phyloP scores from a whole-genome alignment of 2,113 vertebrate species.

The Trogon surrucura region DNA sequence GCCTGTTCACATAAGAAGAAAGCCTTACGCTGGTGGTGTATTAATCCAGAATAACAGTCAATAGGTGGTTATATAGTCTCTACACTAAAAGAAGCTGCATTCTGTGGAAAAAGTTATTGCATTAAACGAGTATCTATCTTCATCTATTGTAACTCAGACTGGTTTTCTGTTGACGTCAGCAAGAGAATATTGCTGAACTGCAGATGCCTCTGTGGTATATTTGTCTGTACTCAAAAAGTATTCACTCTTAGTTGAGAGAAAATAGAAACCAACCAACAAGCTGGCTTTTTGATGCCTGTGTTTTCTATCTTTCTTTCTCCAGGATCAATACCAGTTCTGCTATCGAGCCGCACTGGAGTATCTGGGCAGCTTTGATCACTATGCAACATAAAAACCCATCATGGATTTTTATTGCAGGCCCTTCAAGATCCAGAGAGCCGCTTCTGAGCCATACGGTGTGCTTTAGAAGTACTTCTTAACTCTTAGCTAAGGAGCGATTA shows the following conservation, averaged over 20 bases:
- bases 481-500: conserved; percentile 96
- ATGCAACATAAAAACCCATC: conserved; percentile 97
- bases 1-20: not conserved
- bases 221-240: not conserved
- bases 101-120: not conserved
- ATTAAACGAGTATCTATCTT: not conserved
- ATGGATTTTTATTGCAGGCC: conserved; percentile 89
- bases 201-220: not conserved
- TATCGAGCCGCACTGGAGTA: conserved; percentile 98
- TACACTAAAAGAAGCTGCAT: not conserved
- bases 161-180: not conserved
- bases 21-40: not conserved
- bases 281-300: conserved; percentile 15
- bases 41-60: not conserved
- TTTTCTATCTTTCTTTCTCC: conserved; percentile 50
- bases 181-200: conserved; percentile 1
- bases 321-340: conserved; percentile 99
- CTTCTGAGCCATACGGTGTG: conserved; percentile 99
- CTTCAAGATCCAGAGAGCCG: conserved; percentile 93
- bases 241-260: not conserved
- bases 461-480: conserved; percentile 99
- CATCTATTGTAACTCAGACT: not conserved
- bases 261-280: not conserved
- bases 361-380: conserved; percentile 99
- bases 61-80: not conserved